These are phyloP conservation scores for Desmodus rotundus DNA, from an alignment of 2,113 vertebrate species.

Conservation along the genomic window DNA sequence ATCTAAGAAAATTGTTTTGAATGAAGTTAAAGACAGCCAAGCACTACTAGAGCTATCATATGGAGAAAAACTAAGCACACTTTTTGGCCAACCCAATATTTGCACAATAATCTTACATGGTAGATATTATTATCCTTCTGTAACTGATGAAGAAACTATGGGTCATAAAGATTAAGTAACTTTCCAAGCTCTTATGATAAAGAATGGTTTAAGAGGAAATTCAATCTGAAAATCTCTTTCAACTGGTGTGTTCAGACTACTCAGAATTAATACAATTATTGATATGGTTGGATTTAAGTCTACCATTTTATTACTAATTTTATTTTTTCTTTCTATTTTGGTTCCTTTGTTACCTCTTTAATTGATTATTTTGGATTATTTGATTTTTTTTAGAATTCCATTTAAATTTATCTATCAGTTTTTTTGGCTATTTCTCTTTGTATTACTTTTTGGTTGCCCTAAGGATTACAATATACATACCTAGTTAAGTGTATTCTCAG, in stretches of 20 bases:
- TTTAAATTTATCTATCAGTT: not conserved
- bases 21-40: too few relatives aligned
- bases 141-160: not conserved
- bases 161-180: constrained; percentile 13
- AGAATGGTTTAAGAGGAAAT: not conserved
- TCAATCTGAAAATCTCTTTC: not conserved
- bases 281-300: not conserved
- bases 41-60: too few relatives aligned
- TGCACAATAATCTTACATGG: not conserved
- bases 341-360: not conserved
- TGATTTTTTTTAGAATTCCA: not conserved
- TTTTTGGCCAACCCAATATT: not conserved
- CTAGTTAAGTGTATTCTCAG: not conserved
- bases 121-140: not conserved
- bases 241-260: not conserved
- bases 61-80: too few relatives aligned
- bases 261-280: constrained; percentile 17
- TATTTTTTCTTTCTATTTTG: not conserved
- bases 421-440: not conserved
- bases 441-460: not conserved
- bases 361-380: not conserved
- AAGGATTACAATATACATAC: not conserved
- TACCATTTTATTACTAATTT: not conserved
- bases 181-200: not conserved
- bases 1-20: too few relatives aligned